Percentiles rank a stretch among this genome's conserved stretches.
Evolutionary conservation across 2,888 invertebrate genomes (phyloP).

Genomic region (Coecobrya sp.): DNA sequence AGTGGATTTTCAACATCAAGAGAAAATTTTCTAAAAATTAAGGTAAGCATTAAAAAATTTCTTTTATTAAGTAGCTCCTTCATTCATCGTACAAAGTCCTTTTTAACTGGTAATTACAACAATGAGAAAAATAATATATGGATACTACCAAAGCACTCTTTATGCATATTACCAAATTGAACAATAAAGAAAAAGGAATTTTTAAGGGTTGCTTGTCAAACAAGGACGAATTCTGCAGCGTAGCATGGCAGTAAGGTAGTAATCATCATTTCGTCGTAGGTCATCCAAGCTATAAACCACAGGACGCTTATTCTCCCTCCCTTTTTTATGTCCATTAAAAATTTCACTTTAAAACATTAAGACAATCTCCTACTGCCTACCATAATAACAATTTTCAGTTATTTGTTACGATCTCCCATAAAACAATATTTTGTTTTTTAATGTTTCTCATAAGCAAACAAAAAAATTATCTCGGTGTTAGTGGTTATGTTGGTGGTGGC

Average conservation of each 20-base stretch:
- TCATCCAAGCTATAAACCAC: constrained; percentile 4
- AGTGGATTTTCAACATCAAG: constrained; percentile 67
- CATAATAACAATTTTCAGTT: constrained; percentile 1
- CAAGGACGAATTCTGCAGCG: background rate
- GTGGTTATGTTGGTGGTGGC: background rate
- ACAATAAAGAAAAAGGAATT: background rate
- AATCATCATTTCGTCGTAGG: background rate
- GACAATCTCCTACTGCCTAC: background rate
- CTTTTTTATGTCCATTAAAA: background rate
- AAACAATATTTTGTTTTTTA: background rate
- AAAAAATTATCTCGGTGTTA: constrained; percentile 4
- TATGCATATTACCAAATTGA: too few species aligned
- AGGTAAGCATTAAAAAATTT: constrained; percentile 59
- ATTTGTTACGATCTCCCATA: background rate
- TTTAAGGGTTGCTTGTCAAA: background rate
- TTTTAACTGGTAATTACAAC: too few species aligned
- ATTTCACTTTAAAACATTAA: constrained; percentile 18
- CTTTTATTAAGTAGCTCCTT: background rate
- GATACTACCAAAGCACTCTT: too few species aligned
- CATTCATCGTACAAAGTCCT: too few species aligned
- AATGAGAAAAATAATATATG: too few species aligned
- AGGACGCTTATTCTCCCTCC: background rate
- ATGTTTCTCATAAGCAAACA: background rate
- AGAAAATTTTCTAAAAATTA: constrained; percentile 71
- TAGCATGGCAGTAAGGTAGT: background rate